Conservation (phyloP, 2,797 vertebrate genomes). For the Siniperca scherzeri region DNA sequence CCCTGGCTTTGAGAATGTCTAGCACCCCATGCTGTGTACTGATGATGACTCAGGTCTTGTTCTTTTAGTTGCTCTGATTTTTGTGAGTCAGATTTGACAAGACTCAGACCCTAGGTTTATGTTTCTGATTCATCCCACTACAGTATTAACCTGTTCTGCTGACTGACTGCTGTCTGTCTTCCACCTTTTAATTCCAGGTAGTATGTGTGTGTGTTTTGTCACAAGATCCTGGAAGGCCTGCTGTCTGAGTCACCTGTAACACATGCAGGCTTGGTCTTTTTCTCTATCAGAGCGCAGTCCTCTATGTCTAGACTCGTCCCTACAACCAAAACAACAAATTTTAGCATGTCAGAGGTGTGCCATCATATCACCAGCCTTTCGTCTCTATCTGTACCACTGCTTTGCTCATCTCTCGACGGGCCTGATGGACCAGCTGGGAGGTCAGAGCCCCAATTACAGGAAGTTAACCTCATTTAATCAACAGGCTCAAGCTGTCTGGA, state of each 20-base stretch:
- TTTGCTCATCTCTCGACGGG: conserved; percentile 37
- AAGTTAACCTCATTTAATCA: conserved; percentile 63
- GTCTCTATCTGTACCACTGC: conserved; percentile 2
- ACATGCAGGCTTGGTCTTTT: conserved; percentile 29
- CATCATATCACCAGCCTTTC: conserved; percentile 18
- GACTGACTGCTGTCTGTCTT: conserved; percentile 55
- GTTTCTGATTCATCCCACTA: conserved; percentile 48
- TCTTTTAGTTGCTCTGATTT: conserved; percentile 30
- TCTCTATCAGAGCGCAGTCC: conserved; percentile 10
- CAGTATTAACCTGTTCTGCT: conserved; percentile 42
- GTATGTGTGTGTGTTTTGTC: conserved; percentile 13
- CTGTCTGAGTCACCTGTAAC: conserved; percentile 48
- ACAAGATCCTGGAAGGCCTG: conserved; percentile 11
- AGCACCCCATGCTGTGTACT: conserved; percentile 5
- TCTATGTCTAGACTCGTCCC: conserved; percentile 51
- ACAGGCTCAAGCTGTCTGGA: conserved; percentile 52
- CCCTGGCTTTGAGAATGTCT: conserved; percentile 16
- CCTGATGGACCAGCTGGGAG: conserved; percentile 44
- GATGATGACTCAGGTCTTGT: conserved; percentile 49
- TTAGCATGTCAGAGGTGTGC: conserved; percentile 29
- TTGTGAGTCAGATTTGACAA: conserved; percentile 39
- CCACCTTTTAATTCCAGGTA: conserved; percentile 28
- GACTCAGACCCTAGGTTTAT: conserved; percentile 21
- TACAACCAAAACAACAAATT: conserved; percentile 33
- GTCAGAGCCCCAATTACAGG: conserved; percentile 61